A percentile compares a stretch with the other conserved stretches of the same genome.
Evolutionary conservation across 1,140 invertebrate species (phyloP).

Genomic region (Rhagoletis pomonella): DNA sequence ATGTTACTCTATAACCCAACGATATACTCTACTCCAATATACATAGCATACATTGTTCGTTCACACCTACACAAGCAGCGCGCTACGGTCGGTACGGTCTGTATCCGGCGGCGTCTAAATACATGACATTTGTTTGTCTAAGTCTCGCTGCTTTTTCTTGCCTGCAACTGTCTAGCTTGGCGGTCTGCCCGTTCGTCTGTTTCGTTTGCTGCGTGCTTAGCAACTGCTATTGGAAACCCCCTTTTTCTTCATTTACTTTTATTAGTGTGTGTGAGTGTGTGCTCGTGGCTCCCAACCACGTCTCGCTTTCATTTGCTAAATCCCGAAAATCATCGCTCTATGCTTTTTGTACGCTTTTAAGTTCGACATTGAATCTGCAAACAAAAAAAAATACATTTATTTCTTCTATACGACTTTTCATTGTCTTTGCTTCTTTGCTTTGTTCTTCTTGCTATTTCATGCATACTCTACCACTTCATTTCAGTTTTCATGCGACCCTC

Average conservation of each 20-base stretch:
- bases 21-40: too few relatives aligned
- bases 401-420: background rate
- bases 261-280: background rate
- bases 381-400: background rate
- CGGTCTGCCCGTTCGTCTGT: background rate
- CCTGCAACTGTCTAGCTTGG: background rate
- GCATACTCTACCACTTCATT: background rate
- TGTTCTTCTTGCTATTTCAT: constrained; percentile 31
- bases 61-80: background rate
- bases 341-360: constrained; percentile 22
- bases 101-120: background rate
- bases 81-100: background rate
- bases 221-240: background rate
- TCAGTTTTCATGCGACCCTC: constrained; percentile 14
- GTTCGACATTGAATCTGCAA: constrained; percentile 4
- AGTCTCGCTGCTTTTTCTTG: constrained; percentile 7
- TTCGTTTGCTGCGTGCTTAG: background rate
- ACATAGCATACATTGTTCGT: background rate
- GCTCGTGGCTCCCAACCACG: background rate
- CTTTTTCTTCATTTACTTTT: background rate
- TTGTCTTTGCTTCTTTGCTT: background rate
- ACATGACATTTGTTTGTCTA: constrained; percentile 1
- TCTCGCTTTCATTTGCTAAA: too few relatives aligned
- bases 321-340: background rate
- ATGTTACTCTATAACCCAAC: background rate